A percentile compares a stretch with the other conserved stretches of the same genome.
Conservation (phyloP, 2,113 vertebrate genomes). For the Cairina moschata region DNA sequence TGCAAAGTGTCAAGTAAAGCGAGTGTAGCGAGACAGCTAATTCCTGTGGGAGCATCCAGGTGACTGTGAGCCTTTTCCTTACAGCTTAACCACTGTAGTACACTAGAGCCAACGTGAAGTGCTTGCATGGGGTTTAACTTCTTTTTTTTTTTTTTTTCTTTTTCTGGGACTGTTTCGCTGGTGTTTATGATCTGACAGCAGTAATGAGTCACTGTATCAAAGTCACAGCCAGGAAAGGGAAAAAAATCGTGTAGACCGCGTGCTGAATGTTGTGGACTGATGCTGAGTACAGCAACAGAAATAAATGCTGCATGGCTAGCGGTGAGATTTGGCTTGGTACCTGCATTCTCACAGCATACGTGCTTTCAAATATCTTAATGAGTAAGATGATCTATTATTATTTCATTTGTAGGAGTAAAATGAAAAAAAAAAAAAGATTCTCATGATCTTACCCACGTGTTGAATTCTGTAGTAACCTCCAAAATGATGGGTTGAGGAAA, state of each 20-base stretch:
- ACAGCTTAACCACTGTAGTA: not conserved
- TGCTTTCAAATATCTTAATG: conserved; percentile 41
- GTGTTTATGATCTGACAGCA: conserved; percentile 70
- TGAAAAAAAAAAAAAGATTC: conserved; percentile 19
- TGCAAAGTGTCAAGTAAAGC: not conserved
- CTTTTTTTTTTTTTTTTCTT: not conserved
- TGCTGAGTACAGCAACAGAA: conserved; percentile 45
- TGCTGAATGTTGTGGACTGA: conserved; percentile 23
- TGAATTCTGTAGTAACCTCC: conserved; percentile 69
- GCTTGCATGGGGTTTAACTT: not conserved
- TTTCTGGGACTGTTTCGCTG: conserved; percentile 31
- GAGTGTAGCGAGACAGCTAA: not conserved
- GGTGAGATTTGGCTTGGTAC: conserved; percentile 59
- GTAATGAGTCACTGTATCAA: conserved; percentile 67
- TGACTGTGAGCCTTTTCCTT: not conserved
- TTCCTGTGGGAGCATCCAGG: not conserved
- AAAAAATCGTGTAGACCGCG: not conserved
- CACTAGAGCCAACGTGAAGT: conserved; percentile 8
- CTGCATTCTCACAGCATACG: conserved; percentile 36
- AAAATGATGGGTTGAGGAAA: conserved; percentile 66
- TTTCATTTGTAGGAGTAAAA: conserved; percentile 69
- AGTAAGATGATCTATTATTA: conserved; percentile 45
- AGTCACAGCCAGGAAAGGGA: conserved; percentile 56
- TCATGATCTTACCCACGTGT: conserved; percentile 61
- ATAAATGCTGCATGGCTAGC: conserved; percentile 44